Conservation (phyloP, 2,797 vertebrate genomes). For the Cossypha polioptera region DNA sequence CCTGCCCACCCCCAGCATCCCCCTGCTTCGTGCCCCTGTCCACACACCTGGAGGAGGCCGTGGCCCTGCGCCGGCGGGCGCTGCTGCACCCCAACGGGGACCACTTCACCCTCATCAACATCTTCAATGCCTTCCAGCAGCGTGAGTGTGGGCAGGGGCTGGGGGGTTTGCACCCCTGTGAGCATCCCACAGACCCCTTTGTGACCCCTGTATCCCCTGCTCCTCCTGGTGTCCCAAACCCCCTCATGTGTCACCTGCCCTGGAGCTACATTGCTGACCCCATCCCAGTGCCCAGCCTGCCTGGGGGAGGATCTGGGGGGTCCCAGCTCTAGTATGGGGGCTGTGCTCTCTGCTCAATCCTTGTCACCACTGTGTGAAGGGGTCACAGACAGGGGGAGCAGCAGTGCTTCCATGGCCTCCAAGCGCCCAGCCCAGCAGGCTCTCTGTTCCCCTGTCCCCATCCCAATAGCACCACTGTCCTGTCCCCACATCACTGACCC, state of each 20-base stretch:
- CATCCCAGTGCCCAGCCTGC: too few species aligned
- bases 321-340: not conserved
- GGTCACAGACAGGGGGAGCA: not conserved
- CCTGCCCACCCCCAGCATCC: not conserved
- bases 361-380: accelerated
- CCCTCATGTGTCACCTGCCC: accelerated
- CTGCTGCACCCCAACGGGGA: constrained; percentile 88
- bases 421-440: not conserved
- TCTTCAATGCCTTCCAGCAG: constrained; percentile 87
- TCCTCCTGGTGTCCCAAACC: not conserved
- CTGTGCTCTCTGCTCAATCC: accelerated
- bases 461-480: not conserved
- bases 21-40: constrained; percentile 83
- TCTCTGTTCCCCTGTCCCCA: not conserved
- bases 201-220: not conserved
- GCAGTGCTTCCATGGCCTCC: accelerated
- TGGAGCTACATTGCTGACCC: accelerated
- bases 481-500: too few species aligned
- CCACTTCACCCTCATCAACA: constrained; percentile 92
- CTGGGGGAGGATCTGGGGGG: accelerated
- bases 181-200: not conserved
- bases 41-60: constrained; percentile 77
- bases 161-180: accelerated
- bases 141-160: constrained; percentile 68
- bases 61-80: constrained; percentile 73